Percentiles rank a stretch among this genome's conserved stretches.
These are phyloP conservation scores for Drosophila aldrichi DNA, from an alignment of 2,888 invertebrate genomes.

Conservation along the genomic window DNA sequence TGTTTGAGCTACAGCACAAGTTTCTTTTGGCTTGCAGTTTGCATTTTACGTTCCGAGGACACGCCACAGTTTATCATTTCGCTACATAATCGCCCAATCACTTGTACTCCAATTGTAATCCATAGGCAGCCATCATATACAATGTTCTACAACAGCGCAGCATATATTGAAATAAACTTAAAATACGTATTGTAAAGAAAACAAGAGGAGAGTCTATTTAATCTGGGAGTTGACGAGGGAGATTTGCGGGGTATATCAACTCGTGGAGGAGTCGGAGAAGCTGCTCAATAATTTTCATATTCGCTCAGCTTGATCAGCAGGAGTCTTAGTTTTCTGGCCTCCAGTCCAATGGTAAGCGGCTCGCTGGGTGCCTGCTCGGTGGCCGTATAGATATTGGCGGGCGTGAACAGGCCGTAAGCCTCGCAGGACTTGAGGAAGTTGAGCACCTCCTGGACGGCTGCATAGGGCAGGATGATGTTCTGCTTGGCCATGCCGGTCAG, in stretches of 20 bases:
- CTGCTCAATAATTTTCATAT: conserved; percentile 75
- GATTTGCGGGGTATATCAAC: neutral
- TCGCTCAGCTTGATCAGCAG: conserved; percentile 84
- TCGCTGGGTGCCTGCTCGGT: conserved; percentile 82
- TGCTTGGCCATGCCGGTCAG: conserved; percentile 94
- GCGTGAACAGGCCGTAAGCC: conserved; percentile 85
- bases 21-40: conserved; percentile 35
- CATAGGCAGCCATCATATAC: conserved; percentile 47
- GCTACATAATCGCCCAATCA: conserved; percentile 8
- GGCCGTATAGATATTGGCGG: conserved; percentile 82
- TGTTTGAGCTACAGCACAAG: conserved; percentile 43
- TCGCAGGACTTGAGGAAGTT: conserved; percentile 95
- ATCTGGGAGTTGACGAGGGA: neutral
- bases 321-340: conserved; percentile 83
- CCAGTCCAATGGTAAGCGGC: conserved; percentile 84
- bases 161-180: conserved; percentile 61
- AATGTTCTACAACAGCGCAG: conserved; percentile 31
- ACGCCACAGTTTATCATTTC: neutral
- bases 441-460: conserved; percentile 92
- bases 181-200: conserved; percentile 58
- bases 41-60: conserved; percentile 28
- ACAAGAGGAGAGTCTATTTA: too few relatives aligned
- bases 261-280: too few relatives aligned
- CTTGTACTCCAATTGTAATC: conserved; percentile 67
- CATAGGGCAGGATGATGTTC: conserved; percentile 92